phyloP scores from a whole-genome alignment of 2,797 vertebrate species.

The Orestias chungarensis region DNA sequence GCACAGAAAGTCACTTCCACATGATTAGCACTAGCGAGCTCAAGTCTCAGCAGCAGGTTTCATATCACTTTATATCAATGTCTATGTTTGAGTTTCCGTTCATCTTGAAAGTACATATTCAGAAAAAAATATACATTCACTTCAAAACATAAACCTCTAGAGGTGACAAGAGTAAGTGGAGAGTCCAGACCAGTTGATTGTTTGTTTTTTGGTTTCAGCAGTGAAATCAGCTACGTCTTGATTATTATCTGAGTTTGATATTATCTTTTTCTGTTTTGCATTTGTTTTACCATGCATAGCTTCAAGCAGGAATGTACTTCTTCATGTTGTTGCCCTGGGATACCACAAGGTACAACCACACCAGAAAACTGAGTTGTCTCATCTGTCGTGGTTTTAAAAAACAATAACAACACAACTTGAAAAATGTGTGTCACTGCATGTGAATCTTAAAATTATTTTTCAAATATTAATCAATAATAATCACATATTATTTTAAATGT shows the following conservation, averaged over 20 bases:
- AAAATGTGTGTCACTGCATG: too few relatives aligned
- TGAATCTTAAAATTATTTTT: too few relatives aligned
- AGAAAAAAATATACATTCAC: neutral
- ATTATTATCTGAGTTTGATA: neutral
- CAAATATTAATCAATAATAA: too few relatives aligned
- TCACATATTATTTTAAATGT: neutral
- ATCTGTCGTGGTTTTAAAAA: neutral
- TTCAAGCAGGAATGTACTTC: neutral
- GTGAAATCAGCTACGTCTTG: neutral
- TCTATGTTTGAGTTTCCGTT: conserved; percentile 24
- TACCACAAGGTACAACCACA: neutral
- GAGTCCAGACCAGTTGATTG: neutral
- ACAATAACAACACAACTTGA: too few relatives aligned
- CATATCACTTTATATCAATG: conserved; percentile 28
- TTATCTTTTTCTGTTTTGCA: neutral
- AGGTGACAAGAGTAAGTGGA: neutral
- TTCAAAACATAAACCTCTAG: neutral
- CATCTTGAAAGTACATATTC: neutral
- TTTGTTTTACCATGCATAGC: neutral
- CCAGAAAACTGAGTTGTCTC: neutral
- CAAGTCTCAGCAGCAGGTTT: conserved; percentile 27
- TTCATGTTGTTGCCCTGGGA: neutral
- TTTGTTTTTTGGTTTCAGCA: neutral
- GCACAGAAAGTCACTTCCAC: conserved; percentile 13
- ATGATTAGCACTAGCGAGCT: neutral